Percentiles rank a stretch among this genome's conserved stretches.
These are phyloP conservation scores for Cephus pulcher DNA, from an alignment of 2,888 invertebrate species.

Conservation along the genomic window DNA sequence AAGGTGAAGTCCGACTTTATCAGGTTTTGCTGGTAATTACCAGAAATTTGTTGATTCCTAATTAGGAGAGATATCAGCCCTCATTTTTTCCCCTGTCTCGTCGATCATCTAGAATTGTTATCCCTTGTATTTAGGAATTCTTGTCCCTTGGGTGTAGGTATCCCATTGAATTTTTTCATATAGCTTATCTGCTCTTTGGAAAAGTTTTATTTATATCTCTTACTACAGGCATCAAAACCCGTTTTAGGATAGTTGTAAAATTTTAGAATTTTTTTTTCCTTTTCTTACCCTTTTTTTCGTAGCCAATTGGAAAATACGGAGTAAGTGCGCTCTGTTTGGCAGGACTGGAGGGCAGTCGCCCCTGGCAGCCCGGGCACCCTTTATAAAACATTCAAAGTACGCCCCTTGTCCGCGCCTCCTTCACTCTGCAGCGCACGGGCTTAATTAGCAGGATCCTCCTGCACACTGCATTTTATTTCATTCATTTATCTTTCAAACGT, in stretches of 20 bases:
- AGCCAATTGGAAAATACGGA: neutral
- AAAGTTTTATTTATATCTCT: neutral
- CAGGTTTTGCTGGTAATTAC: neutral
- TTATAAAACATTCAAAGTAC: constrained; percentile 53
- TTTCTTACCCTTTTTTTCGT: neutral
- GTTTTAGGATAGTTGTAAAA: neutral
- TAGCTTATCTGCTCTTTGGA: neutral
- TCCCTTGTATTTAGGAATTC: neutral
- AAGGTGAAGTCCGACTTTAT: neutral
- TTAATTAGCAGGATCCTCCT: constrained; percentile 53
- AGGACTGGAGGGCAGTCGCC: neutral
- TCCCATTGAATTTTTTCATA: neutral
- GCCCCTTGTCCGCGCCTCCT: constrained; percentile 30
- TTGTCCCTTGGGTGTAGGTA: neutral
- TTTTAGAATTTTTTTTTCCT: neutral
- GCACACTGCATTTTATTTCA: constrained; percentile 42
- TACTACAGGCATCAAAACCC: neutral
- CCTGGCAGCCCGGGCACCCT: constrained; percentile 24
- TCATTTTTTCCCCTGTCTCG: neutral
- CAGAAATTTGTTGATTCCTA: neutral
- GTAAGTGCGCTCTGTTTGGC: neutral
- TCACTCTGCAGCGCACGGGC: constrained; percentile 39
- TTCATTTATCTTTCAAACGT: constrained; percentile 46
- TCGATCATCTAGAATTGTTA: neutral
- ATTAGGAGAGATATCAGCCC: neutral